These are phyloP conservation scores for Drosophila sproati DNA, from an alignment of 1,140 invertebrate genomes.

Conservation along the genomic window DNA sequence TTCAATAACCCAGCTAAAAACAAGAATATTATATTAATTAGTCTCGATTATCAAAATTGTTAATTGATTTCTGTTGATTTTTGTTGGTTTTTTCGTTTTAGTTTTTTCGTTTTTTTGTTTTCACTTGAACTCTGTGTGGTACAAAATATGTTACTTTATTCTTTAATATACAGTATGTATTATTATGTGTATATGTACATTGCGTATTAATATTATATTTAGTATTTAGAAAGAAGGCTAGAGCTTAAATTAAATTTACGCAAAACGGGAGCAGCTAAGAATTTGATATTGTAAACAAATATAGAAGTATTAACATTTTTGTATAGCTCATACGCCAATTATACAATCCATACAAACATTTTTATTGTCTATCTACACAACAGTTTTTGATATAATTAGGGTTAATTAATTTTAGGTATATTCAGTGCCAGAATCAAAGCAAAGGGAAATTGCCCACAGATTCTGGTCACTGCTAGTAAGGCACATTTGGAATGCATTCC, in stretches of 20 bases:
- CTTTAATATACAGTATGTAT: conserved; percentile 33
- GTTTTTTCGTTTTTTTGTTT: conserved; percentile 18
- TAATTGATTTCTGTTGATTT: background rate
- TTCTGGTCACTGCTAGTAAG: conserved; percentile 46
- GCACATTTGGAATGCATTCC: conserved; percentile 82
- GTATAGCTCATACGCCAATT: conserved; percentile 55
- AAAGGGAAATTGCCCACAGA: background rate
- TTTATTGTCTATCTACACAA: conserved; percentile 81
- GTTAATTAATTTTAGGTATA: conserved; percentile 8
- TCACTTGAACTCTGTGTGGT: conserved; percentile 37
- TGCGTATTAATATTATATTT: conserved; percentile 31
- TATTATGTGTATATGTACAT: conserved; percentile 50
- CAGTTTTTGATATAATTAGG: conserved; percentile 50
- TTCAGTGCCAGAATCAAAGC: conserved; percentile 6
- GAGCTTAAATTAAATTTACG: conserved; percentile 27
- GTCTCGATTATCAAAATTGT: conserved; percentile 3
- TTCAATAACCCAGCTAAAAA: no score
- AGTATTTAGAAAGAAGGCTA: conserved; percentile 7
- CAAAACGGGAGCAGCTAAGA: conserved; percentile 23
- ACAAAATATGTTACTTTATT: conserved; percentile 73
- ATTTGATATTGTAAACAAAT: conserved; percentile 33
- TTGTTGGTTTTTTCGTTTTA: conserved; percentile 25
- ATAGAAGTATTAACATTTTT: conserved; percentile 62
- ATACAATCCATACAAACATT: conserved; percentile 50
- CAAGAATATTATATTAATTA: no score